Percentiles rank a stretch among this genome's conserved stretches.
Conservation (phyloP, 2,888 invertebrate genomes). For the Xestia sexstrigata region DNA sequence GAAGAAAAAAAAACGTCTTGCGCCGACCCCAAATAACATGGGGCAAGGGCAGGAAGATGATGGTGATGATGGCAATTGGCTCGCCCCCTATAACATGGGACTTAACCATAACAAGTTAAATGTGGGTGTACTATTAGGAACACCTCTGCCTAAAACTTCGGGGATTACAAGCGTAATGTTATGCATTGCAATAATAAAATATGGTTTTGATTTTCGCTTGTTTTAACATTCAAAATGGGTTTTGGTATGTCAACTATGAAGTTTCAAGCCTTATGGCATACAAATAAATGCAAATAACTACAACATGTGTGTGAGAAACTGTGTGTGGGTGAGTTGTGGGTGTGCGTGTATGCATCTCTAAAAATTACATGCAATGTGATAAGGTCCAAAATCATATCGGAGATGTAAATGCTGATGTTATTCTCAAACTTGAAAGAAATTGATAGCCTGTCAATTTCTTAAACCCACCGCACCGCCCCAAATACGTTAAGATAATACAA, state of each 20-base stretch:
- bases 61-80: too few relatives aligned
- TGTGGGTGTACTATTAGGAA: too few relatives aligned
- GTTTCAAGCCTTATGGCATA: too few relatives aligned
- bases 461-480: not conserved
- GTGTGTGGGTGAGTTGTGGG: not conserved
- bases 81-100: too few relatives aligned
- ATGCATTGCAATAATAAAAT: not conserved
- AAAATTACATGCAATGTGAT: not conserved
- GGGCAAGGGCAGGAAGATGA: too few relatives aligned
- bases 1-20: too few relatives aligned
- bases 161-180: too few relatives aligned
- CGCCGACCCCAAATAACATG: too few relatives aligned
- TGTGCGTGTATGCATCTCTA: not conserved
- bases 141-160: too few relatives aligned
- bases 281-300: not conserved
- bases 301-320: too few relatives aligned
- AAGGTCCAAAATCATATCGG: not conserved
- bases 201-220: not conserved
- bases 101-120: too few relatives aligned
- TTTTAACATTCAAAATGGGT: too few relatives aligned
- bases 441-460: not conserved
- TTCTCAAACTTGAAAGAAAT: not conserved
- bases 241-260: not conserved
- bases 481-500: conserved; percentile 5
- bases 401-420: not conserved